These are phyloP conservation scores for Caenorhabditis sp. DNA, from an alignment of 2,888 invertebrate genomes.

Conservation along the genomic window DNA sequence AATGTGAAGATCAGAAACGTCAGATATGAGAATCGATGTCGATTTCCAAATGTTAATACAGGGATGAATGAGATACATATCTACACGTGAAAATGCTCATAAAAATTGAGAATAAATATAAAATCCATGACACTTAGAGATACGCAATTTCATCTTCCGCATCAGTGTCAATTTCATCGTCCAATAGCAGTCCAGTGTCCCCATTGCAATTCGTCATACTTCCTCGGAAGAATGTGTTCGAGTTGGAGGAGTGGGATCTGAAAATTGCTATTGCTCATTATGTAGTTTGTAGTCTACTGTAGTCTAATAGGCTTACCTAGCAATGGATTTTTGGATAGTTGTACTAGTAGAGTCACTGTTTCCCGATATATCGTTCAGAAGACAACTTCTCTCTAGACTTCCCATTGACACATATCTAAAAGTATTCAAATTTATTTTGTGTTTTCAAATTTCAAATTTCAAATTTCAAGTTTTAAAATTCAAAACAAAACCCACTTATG, in stretches of 20 bases:
- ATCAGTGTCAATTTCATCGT: constrained; percentile 48
- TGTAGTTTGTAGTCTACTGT: too few species aligned
- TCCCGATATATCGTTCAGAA: constrained; percentile 61
- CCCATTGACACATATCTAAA: constrained; percentile 63
- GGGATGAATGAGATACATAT: not conserved
- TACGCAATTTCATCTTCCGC: constrained; percentile 63
- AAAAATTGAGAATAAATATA: constrained; percentile 4
- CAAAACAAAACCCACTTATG: constrained; percentile 12
- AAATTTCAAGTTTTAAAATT: too few species aligned
- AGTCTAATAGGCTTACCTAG: constrained; percentile 27
- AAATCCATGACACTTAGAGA: constrained; percentile 25
- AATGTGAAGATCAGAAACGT: not conserved
- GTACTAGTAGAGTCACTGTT: constrained; percentile 56
- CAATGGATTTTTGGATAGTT: constrained; percentile 40
- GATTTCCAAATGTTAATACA: too few species aligned
- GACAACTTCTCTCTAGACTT: constrained; percentile 57
- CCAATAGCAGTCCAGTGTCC: constrained; percentile 48
- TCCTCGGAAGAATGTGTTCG: constrained; percentile 36
- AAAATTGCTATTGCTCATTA: not conserved
- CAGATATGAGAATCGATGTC: constrained; percentile 37
- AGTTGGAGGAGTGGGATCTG: constrained; percentile 51
- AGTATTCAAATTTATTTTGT: too few species aligned
- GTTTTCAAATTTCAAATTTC: too few species aligned
- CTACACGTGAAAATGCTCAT: constrained; percentile 13
- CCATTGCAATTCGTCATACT: constrained; percentile 50